A percentile compares a stretch with the other conserved stretches of the same genome.
phyloP scores from a whole-genome alignment of 2,797 vertebrate species.

The Sciurus carolinensis region DNA sequence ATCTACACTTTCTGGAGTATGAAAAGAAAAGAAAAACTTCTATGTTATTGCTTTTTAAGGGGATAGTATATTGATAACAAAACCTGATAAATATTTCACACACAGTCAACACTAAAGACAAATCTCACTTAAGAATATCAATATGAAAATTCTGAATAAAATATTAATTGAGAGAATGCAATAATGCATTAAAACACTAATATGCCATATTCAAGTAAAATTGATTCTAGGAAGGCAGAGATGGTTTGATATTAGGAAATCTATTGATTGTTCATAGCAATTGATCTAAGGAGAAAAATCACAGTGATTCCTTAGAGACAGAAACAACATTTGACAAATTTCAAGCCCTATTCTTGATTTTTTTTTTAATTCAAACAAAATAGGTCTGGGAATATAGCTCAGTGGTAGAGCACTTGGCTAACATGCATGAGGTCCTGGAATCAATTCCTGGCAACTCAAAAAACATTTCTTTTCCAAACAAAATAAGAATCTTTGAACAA shows the following conservation, averaged over 20 bases:
- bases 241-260: neutral
- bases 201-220: neutral
- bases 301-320: neutral
- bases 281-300: conserved; percentile 29
- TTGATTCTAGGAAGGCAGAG: conserved; percentile 60
- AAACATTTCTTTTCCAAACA: neutral
- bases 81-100: conserved; percentile 52
- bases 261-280: conserved; percentile 45
- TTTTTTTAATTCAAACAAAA: conserved; percentile 52
- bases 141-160: conserved; percentile 65
- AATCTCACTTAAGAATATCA: conserved; percentile 44
- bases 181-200: conserved; percentile 6
- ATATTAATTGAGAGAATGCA: conserved; percentile 61
- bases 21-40: conserved; percentile 38
- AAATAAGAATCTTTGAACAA: conserved; percentile 14
- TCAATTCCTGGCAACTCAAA: neutral
- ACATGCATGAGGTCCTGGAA: neutral
- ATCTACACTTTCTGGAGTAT: neutral
- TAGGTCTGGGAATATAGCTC: neutral
- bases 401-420: neutral
- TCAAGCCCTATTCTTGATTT: neutral
- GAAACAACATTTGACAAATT: conserved; percentile 21
- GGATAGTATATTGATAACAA: neutral
- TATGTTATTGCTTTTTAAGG: conserved; percentile 38
- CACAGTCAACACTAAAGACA: conserved; percentile 4